Evolutionary conservation across 2,113 vertebrate species (phyloP), one percentile per base, ranked within the genome.

Genomic region (Polyodon spathula): DNA sequence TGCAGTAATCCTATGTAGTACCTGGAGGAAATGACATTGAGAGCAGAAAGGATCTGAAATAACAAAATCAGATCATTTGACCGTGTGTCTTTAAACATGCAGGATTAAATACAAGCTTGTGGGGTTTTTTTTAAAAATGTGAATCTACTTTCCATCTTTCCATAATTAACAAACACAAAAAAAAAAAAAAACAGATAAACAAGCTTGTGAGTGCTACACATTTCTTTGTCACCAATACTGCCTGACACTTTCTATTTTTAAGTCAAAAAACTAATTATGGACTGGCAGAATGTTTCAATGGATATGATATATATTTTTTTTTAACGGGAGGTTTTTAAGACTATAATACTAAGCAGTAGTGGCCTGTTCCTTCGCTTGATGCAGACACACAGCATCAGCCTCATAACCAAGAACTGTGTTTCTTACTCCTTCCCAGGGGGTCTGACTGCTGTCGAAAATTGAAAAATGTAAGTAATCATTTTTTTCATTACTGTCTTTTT

Each of bases 381-480:
- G 27, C 27, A 27, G 27, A 27, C 27, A 27, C 27, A 1, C 27
- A 27, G 27, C 27, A 27, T 27, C 27, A 27, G 27, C 27, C 27
- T 27, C 40, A 54, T 27, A 27, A 27, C 27, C 27, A 27, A 27
- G 27, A 27, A 27, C 27, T 27, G 27, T 40, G 37, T 59, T 5
- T 58, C 46, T 54, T 44, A 73, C n/a, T 63, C 59, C 17, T 37
- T 62, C 64, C 56, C 83, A 97, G 94, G 86, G 88, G 79, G 71
- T 71, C 68, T 58, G 93, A 97, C 81, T 88, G 61, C 76, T 92
- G 79, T 77, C 86, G 91, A 76, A 98, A 93, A 71, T 86, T 97
- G 70, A 94, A 91, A 88, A 94, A 97, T 84, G 94, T 97, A 89
- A 97, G 95, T 97, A 73, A 66, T 50, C 11, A 64, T 43, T 63